Base-by-base conservation (phyloP, 2,888 invertebrate genomes). In the Microctonus hyperodae region DNA sequence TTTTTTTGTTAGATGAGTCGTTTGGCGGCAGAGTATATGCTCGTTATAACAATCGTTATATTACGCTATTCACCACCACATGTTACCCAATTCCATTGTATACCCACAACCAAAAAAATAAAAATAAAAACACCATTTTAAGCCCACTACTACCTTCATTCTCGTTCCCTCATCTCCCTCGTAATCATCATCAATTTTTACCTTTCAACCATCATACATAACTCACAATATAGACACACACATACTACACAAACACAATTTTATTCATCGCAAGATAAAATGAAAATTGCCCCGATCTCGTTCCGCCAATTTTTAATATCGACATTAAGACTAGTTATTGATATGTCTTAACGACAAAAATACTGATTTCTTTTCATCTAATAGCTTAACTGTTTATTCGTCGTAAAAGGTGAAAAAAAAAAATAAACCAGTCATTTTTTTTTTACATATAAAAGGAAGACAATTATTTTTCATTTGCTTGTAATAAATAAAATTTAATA, bases 281-380 rank as follows among this genome's bases (percentile, higher is more conserved):
- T 28, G n/a, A 60, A 60, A 60, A 60, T 60, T 60, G 59, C 44
- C 16, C 28, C 28, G 25, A 13, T 60, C 44, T 48, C 40, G 59
- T 48, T 58, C 37, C 35, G 22, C 23, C 44, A 28, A 44, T 44
- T 44, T 60, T 60, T 60, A 60, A 40, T 60, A 28, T 25, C 28
- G 48, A 37, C 44, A 60, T 60, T 48, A 60, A 60, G 44, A 28
- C 44, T 16, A 4, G 37, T 58, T 58, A 58, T 58, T 23, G 37
- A 23, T 58, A 23, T 23, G 58, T 37, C 58, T 60, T 60, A 48
- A 60, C 48, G 48, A 44, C 48, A 13, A 60, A 60, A 60, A 37
- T 44, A 16, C 23, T 20, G 20, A 40, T 53, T n/a, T 25, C 31
- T 40, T 48, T 28, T 60, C 31, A 31, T 55, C 16, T 55, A 55